These are phyloP conservation scores for Philonicus albiceps DNA, from an alignment of 2,888 invertebrate genomes.

Conservation along the genomic window DNA sequence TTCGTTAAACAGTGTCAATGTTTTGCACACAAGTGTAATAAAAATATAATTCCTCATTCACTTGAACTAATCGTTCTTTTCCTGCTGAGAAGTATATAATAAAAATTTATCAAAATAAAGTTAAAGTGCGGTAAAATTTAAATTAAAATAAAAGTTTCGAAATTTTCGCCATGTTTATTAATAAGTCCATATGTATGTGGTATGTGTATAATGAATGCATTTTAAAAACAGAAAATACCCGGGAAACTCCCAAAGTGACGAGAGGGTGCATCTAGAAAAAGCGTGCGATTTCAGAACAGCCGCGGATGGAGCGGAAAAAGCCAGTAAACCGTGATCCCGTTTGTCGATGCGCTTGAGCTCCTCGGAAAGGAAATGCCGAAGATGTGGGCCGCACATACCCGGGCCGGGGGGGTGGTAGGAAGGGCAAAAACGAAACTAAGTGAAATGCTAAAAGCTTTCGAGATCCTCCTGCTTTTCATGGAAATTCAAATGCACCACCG, in stretches of 20 bases:
- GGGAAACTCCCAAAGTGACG: not conserved
- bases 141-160: not conserved
- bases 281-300: not conserved
- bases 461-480: slow-evolving; percentile 1
- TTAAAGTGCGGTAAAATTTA: too few relatives aligned
- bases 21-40: too few relatives aligned
- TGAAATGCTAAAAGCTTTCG: not conserved
- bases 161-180: not conserved
- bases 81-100: too few relatives aligned
- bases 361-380: not conserved
- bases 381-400: not conserved
- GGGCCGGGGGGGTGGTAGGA: too few relatives aligned
- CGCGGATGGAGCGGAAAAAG: not conserved
- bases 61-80: too few relatives aligned
- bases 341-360: not conserved
- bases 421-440: not conserved
- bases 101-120: too few relatives aligned
- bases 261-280: not conserved
- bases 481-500: not conserved
- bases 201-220: too few relatives aligned
- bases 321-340: not conserved
- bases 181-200: too few relatives aligned
- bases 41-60: too few relatives aligned
- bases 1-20: too few relatives aligned
- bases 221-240: too few relatives aligned